Evolutionary conservation across 2,113 vertebrate species (phyloP), one percentile per base, ranked within the genome.

Genomic region (Actinemys pallida): DNA sequence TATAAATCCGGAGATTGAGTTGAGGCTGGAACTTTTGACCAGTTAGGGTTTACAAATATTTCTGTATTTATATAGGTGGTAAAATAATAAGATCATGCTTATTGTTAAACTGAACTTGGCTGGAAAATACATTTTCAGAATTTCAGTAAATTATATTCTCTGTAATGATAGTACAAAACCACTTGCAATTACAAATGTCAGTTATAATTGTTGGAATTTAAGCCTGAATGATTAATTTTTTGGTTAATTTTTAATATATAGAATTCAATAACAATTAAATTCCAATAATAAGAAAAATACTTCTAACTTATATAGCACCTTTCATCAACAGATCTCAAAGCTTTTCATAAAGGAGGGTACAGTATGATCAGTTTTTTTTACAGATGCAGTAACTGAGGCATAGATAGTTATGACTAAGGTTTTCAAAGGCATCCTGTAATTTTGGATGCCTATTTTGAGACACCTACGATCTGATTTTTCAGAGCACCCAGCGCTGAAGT

Each of bases 231-330:
- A 54, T 54, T n/a, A 17, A 69, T 85, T 91, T 96, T 93, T 86
- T 80, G 5, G 69, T 90, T 90, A 87, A 82, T 92, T 90, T 93
- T 94, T 88, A 93, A 90, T 90, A 6, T 49, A 31, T 83, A 19
- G 39, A 90, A 88, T 50, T 0, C 0, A 50, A 78, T 84, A 92
- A 35, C 62, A 87, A 75, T n/a, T 92, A 22, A 93, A 75, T 29
- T 29, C 83, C 25, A 86, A 52, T 65, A 94, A 88, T 59, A 89
- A 93, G 65, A 93, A 0, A 62, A 14, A 50, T 69, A 11, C 14
- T 94, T 94, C 88, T n/a, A 47, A 89, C 29, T 88, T 59, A 45
- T 0, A 0, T 45, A 22, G 45, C 84, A 90, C 29, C 24, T 94
- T 94, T 84, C 84, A 72, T 84, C 85, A 0, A 0, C 59, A 88